A percentile compares a stretch with the other conserved stretches of the same genome.
These are phyloP conservation scores for Platysternon megacephalum DNA, from an alignment of 2,113 vertebrate genomes.

Conservation along the genomic window DNA sequence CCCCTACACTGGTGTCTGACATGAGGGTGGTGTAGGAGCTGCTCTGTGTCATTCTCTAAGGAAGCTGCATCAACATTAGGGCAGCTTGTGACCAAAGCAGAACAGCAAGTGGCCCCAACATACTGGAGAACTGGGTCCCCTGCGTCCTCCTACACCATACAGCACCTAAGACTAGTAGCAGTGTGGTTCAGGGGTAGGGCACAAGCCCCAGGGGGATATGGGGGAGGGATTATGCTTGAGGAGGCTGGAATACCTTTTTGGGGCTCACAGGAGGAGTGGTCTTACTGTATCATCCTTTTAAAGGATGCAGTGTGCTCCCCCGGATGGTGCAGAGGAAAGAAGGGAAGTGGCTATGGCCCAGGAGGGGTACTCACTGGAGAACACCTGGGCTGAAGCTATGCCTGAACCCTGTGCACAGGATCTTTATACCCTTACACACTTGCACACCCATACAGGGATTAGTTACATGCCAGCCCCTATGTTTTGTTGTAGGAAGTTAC, in stretches of 20 bases:
- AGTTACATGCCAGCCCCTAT: accelerated
- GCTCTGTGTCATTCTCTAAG: too few species aligned
- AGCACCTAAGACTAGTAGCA: too few species aligned
- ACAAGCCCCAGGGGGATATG: not conserved
- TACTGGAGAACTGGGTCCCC: too few species aligned
- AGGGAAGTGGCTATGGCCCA: not conserved
- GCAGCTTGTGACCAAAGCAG: too few species aligned
- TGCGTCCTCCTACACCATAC: too few species aligned
- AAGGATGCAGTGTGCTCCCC: not conserved
- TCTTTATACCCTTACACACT: accelerated
- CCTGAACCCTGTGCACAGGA: not conserved
- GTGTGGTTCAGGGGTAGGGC: too few species aligned
- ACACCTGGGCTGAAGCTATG: not conserved
- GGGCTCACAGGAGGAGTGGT: not conserved
- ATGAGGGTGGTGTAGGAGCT: too few species aligned
- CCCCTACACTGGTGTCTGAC: too few species aligned
- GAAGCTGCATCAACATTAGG: too few species aligned
- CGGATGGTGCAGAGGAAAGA: not conserved
- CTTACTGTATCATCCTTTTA: not conserved
- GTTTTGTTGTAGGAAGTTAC: accelerated
- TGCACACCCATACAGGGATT: not conserved
- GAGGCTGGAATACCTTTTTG: not conserved
- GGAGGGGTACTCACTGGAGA: not conserved
- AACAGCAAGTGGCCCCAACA: too few species aligned
- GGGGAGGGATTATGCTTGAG: not conserved